Conservation (phyloP, 2,797 vertebrate genomes). For the Scomberomorus guttatus region DNA sequence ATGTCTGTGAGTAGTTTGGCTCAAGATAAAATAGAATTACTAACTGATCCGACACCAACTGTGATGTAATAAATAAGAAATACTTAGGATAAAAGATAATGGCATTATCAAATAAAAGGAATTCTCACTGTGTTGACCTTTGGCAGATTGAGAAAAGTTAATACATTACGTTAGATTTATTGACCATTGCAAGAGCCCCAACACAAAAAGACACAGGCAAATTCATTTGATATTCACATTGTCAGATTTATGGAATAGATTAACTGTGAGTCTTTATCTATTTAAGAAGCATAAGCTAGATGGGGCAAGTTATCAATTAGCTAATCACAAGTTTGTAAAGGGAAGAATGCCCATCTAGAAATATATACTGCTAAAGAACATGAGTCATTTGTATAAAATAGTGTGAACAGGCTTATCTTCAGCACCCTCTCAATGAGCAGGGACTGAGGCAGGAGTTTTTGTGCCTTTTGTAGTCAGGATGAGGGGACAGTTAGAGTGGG, state of each 20-base stretch:
- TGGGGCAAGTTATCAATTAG: not conserved
- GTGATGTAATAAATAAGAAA: conserved; percentile 24
- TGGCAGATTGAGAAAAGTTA: not conserved
- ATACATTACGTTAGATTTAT: conserved; percentile 6
- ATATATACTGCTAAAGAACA: conserved; percentile 1
- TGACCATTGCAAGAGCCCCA: not conserved
- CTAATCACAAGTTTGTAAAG: conserved; percentile 12
- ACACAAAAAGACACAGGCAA: not conserved
- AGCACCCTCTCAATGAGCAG: conserved; percentile 32
- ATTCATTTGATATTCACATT: not conserved
- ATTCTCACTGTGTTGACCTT: not conserved
- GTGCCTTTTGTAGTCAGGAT: conserved; percentile 50
- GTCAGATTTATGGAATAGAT: conserved; percentile 1
- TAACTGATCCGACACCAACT: not conserved
- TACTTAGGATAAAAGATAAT: not conserved
- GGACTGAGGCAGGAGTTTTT: conserved; percentile 41
- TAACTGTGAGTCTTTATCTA: not conserved
- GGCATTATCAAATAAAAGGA: conserved; percentile 9
- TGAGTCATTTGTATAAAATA: conserved; percentile 12
- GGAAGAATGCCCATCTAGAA: not conserved
- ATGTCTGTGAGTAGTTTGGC: conserved; percentile 22
- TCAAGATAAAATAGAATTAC: conserved; percentile 22
- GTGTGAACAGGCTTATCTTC: conserved; percentile 32
- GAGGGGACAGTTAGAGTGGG: conserved; percentile 60
- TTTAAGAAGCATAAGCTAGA: conserved; percentile 8